Evolutionary conservation across 2,888 invertebrate genomes (phyloP).

Genomic region (Trimorus sp.): DNA sequence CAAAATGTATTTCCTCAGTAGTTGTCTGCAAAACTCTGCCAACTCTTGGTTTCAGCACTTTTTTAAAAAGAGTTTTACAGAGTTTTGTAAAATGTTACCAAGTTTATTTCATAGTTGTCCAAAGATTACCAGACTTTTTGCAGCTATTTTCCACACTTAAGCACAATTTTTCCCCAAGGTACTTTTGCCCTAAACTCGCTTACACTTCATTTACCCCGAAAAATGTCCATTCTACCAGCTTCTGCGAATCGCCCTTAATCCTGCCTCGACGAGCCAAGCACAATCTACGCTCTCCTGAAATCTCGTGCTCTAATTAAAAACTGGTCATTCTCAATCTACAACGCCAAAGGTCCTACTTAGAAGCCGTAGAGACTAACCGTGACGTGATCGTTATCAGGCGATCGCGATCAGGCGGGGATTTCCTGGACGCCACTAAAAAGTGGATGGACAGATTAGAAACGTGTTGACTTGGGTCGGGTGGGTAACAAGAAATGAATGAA

Average conservation of each 20-base stretch:
- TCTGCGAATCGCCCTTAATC: conserved; percentile 23
- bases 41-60: no score
- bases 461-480: background rate
- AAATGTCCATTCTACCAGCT: background rate
- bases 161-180: no score
- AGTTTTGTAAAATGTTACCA: no score
- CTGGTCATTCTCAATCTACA: conserved; percentile 37
- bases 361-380: conserved; percentile 67
- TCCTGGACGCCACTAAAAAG: conserved; percentile 70
- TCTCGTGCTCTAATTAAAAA: conserved; percentile 38
- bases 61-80: no score
- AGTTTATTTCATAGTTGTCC: no score
- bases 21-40: no score
- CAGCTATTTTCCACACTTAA: no score
- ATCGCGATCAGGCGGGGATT: conserved; percentile 66
- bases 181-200: no score
- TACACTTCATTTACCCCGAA: no score
- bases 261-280: conserved; percentile 28
- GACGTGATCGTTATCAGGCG: conserved; percentile 48
- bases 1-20: no score
- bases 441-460: conserved; percentile 66
- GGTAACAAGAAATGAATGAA: conserved; percentile 24
- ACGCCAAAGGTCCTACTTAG: conserved; percentile 24
- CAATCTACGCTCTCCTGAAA: conserved; percentile 40
- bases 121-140: no score